phyloP scores from a whole-genome alignment of 2,888 invertebrate genomes.

The Lissocephala sabroskyi region DNA sequence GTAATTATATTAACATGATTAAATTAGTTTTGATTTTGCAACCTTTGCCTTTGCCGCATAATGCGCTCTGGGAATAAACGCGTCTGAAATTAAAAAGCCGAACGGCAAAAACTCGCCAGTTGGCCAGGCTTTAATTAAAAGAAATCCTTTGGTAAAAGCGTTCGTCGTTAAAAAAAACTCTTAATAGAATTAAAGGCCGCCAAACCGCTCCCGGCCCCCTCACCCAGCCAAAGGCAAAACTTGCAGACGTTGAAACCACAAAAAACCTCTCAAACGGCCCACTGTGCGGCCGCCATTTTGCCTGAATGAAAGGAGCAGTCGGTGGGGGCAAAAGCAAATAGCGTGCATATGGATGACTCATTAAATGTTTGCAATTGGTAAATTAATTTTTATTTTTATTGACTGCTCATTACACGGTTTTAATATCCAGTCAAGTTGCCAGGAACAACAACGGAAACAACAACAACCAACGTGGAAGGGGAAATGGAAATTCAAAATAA shows the following conservation, averaged over 20 bases:
- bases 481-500: constrained; percentile 25
- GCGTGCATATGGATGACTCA: constrained; percentile 38
- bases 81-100: constrained; percentile 1
- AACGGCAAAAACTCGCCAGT: too few species aligned
- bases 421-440: constrained; percentile 11
- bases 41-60: constrained; percentile 28
- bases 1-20: constrained; percentile 64
- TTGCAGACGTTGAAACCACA: too few species aligned
- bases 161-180: neutral
- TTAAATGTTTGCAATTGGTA: constrained; percentile 47
- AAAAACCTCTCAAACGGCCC: too few species aligned
- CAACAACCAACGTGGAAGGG: constrained; percentile 10
- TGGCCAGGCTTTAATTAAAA: constrained; percentile 1
- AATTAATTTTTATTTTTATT: constrained; percentile 55
- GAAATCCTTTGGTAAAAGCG: too few species aligned
- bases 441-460: constrained; percentile 1
- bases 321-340: constrained; percentile 35
- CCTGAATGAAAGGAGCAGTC: too few species aligned
- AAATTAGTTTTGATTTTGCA: constrained; percentile 60
- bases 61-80: constrained; percentile 7
- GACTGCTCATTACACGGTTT: constrained; percentile 34
- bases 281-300: too few species aligned
- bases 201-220: too few species aligned
- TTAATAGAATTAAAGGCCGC: neutral
- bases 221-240: too few species aligned